phyloP scores from a whole-genome alignment of 2,888 invertebrate genomes.

The Neoaliturus tenellus region DNA sequence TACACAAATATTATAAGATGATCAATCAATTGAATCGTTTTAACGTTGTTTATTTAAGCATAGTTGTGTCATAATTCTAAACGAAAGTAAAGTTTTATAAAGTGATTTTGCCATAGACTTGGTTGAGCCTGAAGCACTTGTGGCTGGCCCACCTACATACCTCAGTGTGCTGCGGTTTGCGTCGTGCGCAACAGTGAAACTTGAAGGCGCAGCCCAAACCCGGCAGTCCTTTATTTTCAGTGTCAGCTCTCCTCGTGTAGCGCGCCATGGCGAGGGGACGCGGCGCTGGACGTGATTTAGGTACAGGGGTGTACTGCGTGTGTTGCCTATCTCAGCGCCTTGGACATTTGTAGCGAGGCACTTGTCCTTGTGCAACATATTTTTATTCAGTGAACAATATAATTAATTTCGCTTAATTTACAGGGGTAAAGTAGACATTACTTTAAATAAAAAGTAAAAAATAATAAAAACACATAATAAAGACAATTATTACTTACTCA shows the following conservation, averaged over 20 bases:
- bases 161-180: neutral
- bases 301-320: neutral
- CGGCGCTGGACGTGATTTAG: neutral
- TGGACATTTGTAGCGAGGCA: too few species aligned
- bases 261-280: neutral
- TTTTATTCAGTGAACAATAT: neutral
- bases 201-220: slow-evolving; percentile 1
- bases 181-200: neutral
- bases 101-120: neutral
- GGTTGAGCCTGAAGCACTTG: neutral
- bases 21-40: too few species aligned
- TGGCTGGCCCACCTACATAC: neutral
- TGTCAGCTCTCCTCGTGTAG: neutral
- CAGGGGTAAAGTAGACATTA: too few species aligned
- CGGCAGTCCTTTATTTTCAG: neutral
- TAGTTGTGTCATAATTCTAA: too few species aligned
- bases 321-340: neutral
- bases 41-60: too few species aligned
- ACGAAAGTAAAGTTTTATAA: too few species aligned
- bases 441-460: too few species aligned
- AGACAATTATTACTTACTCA: too few species aligned
- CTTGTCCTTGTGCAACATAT: too few species aligned
- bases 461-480: too few species aligned
- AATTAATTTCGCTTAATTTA: too few species aligned
- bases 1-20: too few species aligned